A percentile compares a stretch with the other conserved stretches of the same genome.
Conservation (phyloP, 2,888 invertebrate genomes). For the Patella depressa region DNA sequence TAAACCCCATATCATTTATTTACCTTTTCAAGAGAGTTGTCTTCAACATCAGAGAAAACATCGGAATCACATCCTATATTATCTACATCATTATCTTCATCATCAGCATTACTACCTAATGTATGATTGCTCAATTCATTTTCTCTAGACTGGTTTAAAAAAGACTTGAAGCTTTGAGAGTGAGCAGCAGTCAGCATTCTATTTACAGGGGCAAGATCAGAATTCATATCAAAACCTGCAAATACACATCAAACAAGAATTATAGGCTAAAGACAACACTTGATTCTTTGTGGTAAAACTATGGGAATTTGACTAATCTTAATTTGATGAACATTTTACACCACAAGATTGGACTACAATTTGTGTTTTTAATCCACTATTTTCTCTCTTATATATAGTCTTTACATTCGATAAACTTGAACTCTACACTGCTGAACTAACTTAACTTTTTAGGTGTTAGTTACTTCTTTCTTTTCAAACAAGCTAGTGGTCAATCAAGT, state of each 20-base stretch:
- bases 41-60: background rate
- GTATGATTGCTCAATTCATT: slow-evolving; percentile 22
- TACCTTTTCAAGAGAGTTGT: background rate
- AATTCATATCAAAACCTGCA: slow-evolving; percentile 42
- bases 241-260: background rate
- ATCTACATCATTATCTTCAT: background rate
- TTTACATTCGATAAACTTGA: too few relatives aligned
- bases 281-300: too few relatives aligned
- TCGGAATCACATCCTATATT: background rate
- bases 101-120: background rate
- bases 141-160: slow-evolving; percentile 71
- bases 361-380: too few relatives aligned
- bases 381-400: too few relatives aligned
- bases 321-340: too few relatives aligned
- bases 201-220: slow-evolving; percentile 84
- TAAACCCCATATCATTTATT: too few relatives aligned
- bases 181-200: slow-evolving; percentile 83
- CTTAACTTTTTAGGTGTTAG: too few relatives aligned
- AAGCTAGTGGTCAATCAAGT: too few relatives aligned
- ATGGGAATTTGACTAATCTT: too few relatives aligned
- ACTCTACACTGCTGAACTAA: too few relatives aligned
- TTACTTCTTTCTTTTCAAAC: too few relatives aligned
- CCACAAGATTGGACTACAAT: too few relatives aligned
- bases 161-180: slow-evolving; percentile 78
- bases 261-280: background rate